Evolutionary conservation across 2,888 invertebrate genomes (phyloP), one percentile per base, ranked within the genome.

Genomic region (Amitus sp.): DNA sequence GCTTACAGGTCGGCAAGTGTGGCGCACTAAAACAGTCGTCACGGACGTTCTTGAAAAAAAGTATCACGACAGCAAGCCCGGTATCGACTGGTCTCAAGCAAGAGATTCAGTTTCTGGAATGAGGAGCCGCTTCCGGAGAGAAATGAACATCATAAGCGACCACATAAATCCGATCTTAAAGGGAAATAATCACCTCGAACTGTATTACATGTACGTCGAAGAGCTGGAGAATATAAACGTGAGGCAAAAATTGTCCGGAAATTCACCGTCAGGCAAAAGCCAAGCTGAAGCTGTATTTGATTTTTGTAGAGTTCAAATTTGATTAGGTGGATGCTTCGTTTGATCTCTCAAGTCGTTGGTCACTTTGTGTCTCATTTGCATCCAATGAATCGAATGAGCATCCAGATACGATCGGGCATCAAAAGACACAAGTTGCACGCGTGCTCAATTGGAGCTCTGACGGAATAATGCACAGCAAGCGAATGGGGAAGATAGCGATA

Each of bases 131-230:
- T 47, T 42, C 20, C 40, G 40, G n/a, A 48, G 23, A 27, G 43
- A 47, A 42, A 47, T 42, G 0, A 30, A 42, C 20, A 1, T 17
- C 9, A 34, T 40, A 2, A 15, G 15, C 15, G 30, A 30, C 6
- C 33, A 1, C 23, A 1, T 15, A 45, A 27, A n/a, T 12, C 34
- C 17, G 7, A 5, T 49, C 13, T 48, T 30, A 19, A 3, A 19
- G 15, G 0, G 6, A 10, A 19, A 37, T 13, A 37, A 12, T 20
- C n/a, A 46, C 13, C 2, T 39, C 2, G 55, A 55, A 19, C 17
- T 45, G 10, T 53, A 47, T 42, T 54, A 47, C 13, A 40, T 54
- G 19, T 55, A 55, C 27, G 15, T 55, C 9, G 55, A 55, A 34
- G 55, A 55, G 42, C 12, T 53, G 15, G n/a, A 6, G 30, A 9